Conservation (phyloP, 1,140 invertebrate species). For the Gryllus bimaculatus region DNA sequence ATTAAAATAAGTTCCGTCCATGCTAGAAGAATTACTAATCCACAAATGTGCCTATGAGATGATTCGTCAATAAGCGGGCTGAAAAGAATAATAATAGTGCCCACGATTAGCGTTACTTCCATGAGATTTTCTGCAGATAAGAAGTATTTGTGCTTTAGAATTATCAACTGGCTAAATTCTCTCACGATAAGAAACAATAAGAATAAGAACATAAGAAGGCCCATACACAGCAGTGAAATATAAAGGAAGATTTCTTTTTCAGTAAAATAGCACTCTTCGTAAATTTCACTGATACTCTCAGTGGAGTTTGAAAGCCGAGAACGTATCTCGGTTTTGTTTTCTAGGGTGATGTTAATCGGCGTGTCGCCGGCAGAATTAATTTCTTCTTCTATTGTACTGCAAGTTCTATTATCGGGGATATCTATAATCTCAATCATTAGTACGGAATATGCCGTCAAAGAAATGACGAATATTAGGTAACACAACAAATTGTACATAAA, state of each 20-base stretch:
- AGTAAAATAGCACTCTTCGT: too few species aligned
- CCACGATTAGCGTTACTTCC: slow-evolving; percentile 52
- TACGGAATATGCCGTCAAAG: slow-evolving; percentile 55
- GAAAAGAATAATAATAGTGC: slow-evolving; percentile 46
- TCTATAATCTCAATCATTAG: background rate
- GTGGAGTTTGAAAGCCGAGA: too few species aligned
- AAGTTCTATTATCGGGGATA: background rate
- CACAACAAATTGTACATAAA: slow-evolving; percentile 7
- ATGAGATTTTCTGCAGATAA: slow-evolving; percentile 57
- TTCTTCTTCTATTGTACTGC: background rate
- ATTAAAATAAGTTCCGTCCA: slow-evolving; percentile 63
- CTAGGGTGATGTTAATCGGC: too few species aligned
- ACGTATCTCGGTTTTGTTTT: too few species aligned
- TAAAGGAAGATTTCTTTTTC: too few species aligned
- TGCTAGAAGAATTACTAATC: slow-evolving; percentile 58
- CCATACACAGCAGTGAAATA: background rate
- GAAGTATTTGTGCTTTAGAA: slow-evolving; percentile 52
- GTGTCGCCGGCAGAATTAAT: background rate
- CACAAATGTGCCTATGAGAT: slow-evolving; percentile 43
- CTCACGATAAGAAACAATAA: slow-evolving; percentile 41
- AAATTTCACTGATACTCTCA: too few species aligned
- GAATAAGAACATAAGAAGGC: slow-evolving; percentile 41
- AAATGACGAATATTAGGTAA: slow-evolving; percentile 49
- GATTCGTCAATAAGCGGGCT: slow-evolving; percentile 40
- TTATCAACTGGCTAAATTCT: slow-evolving; percentile 57